phyloP scores from a whole-genome alignment of 2,797 vertebrate genomes.

The Muscicapa comitata region DNA sequence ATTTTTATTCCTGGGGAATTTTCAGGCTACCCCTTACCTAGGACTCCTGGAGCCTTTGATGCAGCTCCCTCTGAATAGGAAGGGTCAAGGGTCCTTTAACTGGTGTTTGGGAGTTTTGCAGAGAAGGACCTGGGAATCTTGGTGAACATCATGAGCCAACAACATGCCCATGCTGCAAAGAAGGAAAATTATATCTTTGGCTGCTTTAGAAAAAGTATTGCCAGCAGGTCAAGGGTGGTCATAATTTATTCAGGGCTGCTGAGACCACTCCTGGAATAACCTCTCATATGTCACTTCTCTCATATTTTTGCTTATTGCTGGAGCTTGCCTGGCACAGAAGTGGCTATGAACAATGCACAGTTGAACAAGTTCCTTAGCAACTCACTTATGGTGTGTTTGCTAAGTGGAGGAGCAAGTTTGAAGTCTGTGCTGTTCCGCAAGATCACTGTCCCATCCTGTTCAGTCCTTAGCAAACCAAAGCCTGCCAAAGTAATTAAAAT shows the following conservation, averaged over 20 bases:
- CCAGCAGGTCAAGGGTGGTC: not conserved
- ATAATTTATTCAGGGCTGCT: not conserved
- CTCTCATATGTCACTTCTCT: not conserved
- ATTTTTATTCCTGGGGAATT: not conserved
- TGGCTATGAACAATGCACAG: not conserved
- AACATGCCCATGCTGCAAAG: not conserved
- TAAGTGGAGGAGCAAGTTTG: not conserved
- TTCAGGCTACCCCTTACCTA: not conserved
- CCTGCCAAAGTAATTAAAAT: not conserved
- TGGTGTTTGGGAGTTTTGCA: not conserved
- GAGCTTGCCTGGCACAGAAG: not conserved
- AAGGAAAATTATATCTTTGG: not conserved
- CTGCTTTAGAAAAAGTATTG: not conserved
- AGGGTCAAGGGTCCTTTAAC: not conserved
- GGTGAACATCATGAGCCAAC: not conserved
- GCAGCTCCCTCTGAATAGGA: not conserved
- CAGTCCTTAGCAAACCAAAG: not conserved
- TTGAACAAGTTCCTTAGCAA: not conserved
- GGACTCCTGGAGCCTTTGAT: not conserved
- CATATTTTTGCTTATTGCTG: rapidly evolving
- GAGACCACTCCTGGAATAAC: not conserved
- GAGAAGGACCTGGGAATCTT: not conserved
- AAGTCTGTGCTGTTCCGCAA: not conserved
- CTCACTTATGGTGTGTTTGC: not conserved
- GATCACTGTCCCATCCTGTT: not conserved